These are phyloP conservation scores for Hippopotamus amphibius DNA, from an alignment of 2,113 vertebrate genomes.

Conservation along the genomic window DNA sequence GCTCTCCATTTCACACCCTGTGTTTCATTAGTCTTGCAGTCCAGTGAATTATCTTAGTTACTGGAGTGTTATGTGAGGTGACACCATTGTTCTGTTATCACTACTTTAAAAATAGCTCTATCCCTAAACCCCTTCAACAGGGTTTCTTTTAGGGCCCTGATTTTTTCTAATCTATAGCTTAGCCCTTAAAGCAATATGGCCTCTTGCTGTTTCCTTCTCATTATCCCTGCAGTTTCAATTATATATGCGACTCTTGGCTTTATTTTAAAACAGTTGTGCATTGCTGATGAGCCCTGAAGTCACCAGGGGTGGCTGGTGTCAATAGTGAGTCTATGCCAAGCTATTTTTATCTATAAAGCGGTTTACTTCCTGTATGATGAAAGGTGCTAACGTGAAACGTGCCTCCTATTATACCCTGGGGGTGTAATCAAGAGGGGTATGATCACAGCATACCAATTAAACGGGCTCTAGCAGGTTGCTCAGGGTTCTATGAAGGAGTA, in stretches of 20 bases:
- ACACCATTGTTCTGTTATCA: background rate
- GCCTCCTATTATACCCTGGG: constrained; percentile 52
- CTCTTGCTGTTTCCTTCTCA: constrained; percentile 69
- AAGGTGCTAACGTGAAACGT: constrained; percentile 58
- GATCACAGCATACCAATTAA: constrained; percentile 56
- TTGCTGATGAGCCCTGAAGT: constrained; percentile 72
- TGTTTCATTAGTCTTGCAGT: constrained; percentile 32
- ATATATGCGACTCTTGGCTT: constrained; percentile 67
- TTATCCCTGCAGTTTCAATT: constrained; percentile 75
- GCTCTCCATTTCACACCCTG: background rate
- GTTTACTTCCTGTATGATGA: constrained; percentile 64
- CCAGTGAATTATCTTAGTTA: constrained; percentile 47
- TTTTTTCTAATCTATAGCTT: constrained; percentile 63
- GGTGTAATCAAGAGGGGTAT: constrained; percentile 38
- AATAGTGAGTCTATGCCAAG: constrained; percentile 50
- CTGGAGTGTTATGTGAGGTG: background rate
- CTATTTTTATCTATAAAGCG: constrained; percentile 72
- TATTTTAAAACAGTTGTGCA: constrained; percentile 77
- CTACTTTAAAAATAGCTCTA: constrained; percentile 57
- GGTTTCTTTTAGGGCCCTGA: constrained; percentile 25
- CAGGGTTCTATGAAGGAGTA: background rate
- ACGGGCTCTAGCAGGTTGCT: background rate
- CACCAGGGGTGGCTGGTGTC: constrained; percentile 64
- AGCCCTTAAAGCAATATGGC: constrained; percentile 35
- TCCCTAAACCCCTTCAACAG: constrained; percentile 9